Evolutionary conservation across 2,113 vertebrate genomes (phyloP).

Genomic region (Dipodomys stephensi): DNA sequence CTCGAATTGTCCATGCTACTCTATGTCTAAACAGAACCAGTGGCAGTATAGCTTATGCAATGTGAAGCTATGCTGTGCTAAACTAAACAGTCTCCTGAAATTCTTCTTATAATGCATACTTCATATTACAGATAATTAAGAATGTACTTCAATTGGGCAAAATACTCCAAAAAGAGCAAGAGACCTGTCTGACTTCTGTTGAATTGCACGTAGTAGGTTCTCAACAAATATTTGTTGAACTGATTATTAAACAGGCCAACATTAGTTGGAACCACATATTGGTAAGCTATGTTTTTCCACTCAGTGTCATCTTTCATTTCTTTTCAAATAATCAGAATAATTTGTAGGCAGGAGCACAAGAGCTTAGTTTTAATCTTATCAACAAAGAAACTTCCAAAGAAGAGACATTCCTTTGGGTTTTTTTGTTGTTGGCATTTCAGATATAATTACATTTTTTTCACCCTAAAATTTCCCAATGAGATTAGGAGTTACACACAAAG

Average conservation of each 20-base stretch:
- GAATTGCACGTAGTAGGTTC: constrained; percentile 7
- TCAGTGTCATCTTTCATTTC: constrained; percentile 67
- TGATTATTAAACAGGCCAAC: constrained; percentile 39
- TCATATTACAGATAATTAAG: not conserved
- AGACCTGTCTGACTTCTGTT: not conserved
- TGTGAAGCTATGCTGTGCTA: not conserved
- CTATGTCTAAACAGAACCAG: not conserved
- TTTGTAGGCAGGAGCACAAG: constrained; percentile 74
- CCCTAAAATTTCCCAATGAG: constrained; percentile 78
- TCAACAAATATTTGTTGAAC: not conserved
- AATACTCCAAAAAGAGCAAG: not conserved
- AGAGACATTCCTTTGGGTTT: constrained; percentile 76
- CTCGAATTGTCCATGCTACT: not conserved
- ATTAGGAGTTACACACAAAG: constrained; percentile 76
- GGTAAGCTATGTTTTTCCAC: not conserved
- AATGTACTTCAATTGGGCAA: not conserved
- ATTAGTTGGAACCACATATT: constrained; percentile 20
- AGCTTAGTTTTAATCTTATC: constrained; percentile 80
- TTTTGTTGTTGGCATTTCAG: constrained; percentile 67
- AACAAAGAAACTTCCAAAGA: constrained; percentile 75
- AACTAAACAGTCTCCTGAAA: not conserved
- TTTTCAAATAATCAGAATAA: constrained; percentile 80
- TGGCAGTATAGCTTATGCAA: not conserved
- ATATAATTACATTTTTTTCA: constrained; percentile 81
- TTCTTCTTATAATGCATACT: not conserved